These are phyloP conservation scores for Mastomys natalensis DNA, from an alignment of 2,113 vertebrate species.

Conservation along the genomic window DNA sequence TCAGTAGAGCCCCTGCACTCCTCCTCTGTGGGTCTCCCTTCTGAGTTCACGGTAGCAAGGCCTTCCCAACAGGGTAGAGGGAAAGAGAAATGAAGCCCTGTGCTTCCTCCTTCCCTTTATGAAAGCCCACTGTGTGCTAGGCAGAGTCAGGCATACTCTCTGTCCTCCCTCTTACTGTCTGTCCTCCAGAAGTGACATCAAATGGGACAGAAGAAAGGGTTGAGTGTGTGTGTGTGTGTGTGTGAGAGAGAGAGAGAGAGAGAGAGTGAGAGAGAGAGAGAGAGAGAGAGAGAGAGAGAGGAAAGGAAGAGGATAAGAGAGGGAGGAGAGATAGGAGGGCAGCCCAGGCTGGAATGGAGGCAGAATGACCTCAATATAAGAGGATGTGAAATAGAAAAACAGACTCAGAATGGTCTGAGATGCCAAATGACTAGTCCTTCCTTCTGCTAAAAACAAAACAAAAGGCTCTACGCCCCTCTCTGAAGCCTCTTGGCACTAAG, in stretches of 20 bases:
- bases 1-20: neutral
- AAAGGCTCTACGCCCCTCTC: neutral
- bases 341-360: neutral
- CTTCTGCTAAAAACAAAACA: neutral
- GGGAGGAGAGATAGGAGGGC: neutral
- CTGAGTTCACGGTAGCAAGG: neutral
- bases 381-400: neutral
- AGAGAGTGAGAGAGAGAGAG: too few species aligned
- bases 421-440: neutral
- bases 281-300: too few species aligned
- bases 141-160: neutral
- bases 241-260: too few species aligned
- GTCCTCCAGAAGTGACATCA: neutral
- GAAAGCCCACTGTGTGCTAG: neutral
- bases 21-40: neutral
- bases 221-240: too few species aligned
- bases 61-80: neutral
- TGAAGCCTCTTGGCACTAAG: neutral
- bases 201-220: neutral
- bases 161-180: neutral
- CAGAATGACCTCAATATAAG: neutral
- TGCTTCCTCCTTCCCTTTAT: neutral
- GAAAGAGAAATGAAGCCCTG: neutral
- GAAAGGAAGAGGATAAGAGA: too few species aligned
- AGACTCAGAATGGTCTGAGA: neutral